phyloP scores from a whole-genome alignment of 2,797 vertebrate genomes.

The Macropus fuliginosus region DNA sequence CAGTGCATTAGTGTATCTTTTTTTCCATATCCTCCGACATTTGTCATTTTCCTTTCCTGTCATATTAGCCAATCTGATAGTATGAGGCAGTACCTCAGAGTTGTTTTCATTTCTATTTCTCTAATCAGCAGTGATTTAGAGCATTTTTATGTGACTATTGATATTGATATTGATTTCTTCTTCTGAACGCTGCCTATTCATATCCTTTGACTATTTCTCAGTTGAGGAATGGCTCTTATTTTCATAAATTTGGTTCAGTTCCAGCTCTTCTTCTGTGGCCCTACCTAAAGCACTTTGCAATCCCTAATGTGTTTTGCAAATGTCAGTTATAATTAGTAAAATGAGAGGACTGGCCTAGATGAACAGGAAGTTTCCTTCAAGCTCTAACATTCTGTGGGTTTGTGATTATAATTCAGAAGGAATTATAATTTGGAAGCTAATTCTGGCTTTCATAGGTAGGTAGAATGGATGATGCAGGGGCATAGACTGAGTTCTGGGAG shows the following conservation, averaged over 20 bases:
- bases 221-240: background rate
- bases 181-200: background rate
- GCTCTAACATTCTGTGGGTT: background rate
- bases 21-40: background rate
- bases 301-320: background rate
- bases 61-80: background rate
- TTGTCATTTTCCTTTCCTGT: background rate
- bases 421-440: background rate
- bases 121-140: background rate
- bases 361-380: background rate
- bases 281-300: background rate
- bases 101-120: background rate
- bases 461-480: background rate
- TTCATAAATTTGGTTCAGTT: background rate
- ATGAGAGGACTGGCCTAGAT: background rate
- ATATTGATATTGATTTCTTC: background rate
- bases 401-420: background rate
- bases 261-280: background rate
- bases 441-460: background rate
- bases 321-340: background rate
- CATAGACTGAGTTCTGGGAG: background rate
- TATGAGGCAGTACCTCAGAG: background rate
- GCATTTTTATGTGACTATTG: background rate
- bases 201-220: background rate
- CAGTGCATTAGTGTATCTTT: background rate